Conservation (phyloP, 2,888 invertebrate species). For the Neoaliturus tenellus region DNA sequence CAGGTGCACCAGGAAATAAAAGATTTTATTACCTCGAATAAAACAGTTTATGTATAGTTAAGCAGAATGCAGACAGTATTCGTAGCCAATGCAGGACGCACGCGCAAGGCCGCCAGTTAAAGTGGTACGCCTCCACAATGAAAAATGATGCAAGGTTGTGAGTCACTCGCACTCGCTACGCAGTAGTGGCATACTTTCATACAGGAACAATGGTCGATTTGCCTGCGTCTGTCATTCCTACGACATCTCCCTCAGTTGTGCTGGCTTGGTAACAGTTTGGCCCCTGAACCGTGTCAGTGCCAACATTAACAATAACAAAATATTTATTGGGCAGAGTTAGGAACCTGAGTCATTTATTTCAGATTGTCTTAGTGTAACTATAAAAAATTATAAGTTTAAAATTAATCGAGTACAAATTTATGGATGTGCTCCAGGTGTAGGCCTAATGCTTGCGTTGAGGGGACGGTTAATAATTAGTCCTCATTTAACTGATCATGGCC, state of each 20-base stretch:
- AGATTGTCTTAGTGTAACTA: background rate
- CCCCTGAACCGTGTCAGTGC: background rate
- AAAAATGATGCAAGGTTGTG: background rate
- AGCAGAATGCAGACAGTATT: too few relatives aligned
- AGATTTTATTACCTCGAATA: background rate
- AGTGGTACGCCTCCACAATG: background rate
- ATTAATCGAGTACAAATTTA: too few relatives aligned
- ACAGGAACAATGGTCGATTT: background rate
- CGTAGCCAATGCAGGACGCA: background rate
- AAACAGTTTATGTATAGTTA: background rate
- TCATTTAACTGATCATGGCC: too few relatives aligned
- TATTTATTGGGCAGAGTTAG: background rate
- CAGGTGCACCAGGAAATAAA: background rate
- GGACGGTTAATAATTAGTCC: too few relatives aligned
- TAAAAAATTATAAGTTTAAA: too few relatives aligned
- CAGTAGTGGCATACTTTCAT: background rate
- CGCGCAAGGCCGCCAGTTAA: background rate
- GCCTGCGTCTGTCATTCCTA: background rate
- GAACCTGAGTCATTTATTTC: background rate
- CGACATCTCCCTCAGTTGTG: background rate
- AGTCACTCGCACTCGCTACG: background rate
- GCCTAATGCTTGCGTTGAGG: too few relatives aligned
- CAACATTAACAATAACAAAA: background rate
- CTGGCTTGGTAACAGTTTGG: background rate
- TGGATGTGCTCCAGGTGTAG: too few relatives aligned